These are phyloP conservation scores for Pyrocoelia pectoralis DNA, from an alignment of 2,888 invertebrate species.

Conservation along the genomic window DNA sequence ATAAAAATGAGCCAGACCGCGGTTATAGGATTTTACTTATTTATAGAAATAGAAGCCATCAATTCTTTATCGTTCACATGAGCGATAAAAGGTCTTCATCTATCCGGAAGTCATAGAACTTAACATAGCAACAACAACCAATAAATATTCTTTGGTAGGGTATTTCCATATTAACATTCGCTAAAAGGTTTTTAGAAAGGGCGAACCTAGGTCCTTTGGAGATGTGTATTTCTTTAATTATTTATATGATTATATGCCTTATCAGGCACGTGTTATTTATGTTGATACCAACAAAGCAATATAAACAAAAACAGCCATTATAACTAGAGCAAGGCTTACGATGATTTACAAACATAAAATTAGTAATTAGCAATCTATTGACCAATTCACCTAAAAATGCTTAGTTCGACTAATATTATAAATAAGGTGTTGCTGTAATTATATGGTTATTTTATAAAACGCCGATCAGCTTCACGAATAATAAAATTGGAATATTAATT, in stretches of 20 bases:
- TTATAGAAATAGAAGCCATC: conserved; percentile 28
- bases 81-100: conserved; percentile 23
- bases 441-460: not conserved
- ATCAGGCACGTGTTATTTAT: conserved; percentile 8
- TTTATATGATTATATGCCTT: not conserved
- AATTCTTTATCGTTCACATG: conserved; percentile 27
- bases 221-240: too few species aligned
- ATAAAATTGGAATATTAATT: not conserved
- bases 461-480: not conserved
- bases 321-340: conserved; percentile 5
- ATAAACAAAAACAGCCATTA: not conserved
- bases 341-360: not conserved
- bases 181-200: too few species aligned
- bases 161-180: too few species aligned
- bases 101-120: conserved; percentile 36
- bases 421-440: not conserved
- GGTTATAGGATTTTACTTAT: conserved; percentile 13
- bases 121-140: conserved; percentile 30
- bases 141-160: not conserved
- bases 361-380: not conserved
- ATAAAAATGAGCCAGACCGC: not conserved
- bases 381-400: not conserved
- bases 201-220: too few species aligned
- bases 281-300: conserved; percentile 8
- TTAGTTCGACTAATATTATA: not conserved